Conservation (phyloP, 2,797 vertebrate species). For the Coilia nasus region DNA sequence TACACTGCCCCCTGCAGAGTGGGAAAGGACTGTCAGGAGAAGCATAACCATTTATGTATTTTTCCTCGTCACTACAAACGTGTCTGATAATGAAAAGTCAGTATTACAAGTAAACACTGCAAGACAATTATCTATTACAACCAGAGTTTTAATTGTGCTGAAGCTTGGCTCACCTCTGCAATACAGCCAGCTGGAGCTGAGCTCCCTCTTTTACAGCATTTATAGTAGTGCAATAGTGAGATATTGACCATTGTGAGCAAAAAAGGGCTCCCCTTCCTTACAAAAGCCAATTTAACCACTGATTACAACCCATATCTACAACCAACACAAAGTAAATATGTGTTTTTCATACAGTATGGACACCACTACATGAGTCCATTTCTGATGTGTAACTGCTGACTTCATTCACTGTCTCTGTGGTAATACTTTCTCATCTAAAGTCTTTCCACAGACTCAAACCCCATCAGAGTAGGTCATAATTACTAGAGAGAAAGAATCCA, state of each 20-base stretch:
- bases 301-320: not conserved
- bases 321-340: not conserved
- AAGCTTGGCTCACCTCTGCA: too few relatives aligned
- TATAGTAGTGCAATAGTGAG: too few relatives aligned
- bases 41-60: too few relatives aligned
- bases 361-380: too few relatives aligned
- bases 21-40: not conserved
- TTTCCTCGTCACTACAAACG: not conserved
- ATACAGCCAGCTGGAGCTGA: too few relatives aligned
- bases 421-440: not conserved
- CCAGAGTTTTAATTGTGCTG: too few relatives aligned
- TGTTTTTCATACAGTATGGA: not conserved
- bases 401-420: not conserved
- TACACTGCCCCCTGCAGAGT: slow-evolving; percentile 7
- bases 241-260: too few relatives aligned
- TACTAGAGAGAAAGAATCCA: not conserved
- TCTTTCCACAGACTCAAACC: not conserved
- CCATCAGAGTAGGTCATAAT: not conserved
- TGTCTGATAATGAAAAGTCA: not conserved
- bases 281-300: too few relatives aligned
- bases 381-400: too few relatives aligned
- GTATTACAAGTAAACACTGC: not conserved
- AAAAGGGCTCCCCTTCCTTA: too few relatives aligned
- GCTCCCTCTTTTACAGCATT: too few relatives aligned
- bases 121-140: not conserved